These are phyloP conservation scores for Ptiloglossa arizonensis DNA, from an alignment of 1,140 invertebrate genomes.

Conservation along the genomic window DNA sequence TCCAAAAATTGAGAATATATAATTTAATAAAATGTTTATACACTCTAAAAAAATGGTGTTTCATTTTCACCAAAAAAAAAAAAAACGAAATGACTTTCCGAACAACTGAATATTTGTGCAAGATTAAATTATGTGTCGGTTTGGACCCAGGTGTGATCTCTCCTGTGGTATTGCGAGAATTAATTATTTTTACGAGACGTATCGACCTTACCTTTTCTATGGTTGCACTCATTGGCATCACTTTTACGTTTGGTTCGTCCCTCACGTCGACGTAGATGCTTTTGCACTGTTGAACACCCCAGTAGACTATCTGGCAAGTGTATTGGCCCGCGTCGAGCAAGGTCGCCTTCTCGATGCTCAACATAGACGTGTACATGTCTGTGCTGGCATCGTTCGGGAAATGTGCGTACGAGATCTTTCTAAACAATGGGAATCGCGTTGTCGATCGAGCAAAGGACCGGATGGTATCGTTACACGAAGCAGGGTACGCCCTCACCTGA, in stretches of 20 bases:
- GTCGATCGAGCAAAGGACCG: too few species aligned
- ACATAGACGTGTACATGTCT: conserved; percentile 86
- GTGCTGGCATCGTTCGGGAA: conserved; percentile 83
- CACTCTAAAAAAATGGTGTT: too few species aligned
- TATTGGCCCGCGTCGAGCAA: conserved; percentile 87
- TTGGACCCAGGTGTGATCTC: too few species aligned
- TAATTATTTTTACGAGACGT: too few species aligned
- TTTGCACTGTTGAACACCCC: conserved; percentile 88
- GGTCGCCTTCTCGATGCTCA: conserved; percentile 86
- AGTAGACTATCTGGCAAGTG: conserved; percentile 88
- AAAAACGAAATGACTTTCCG: too few species aligned
- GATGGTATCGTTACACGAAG: too few species aligned
- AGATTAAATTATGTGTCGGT: too few species aligned
- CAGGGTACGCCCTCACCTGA: conserved; percentile 82
- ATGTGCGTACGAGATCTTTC: conserved; percentile 78
- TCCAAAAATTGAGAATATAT: too few species aligned
- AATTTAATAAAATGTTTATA: too few species aligned
- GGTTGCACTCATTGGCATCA: conserved; percentile 88
- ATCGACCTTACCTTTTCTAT: conserved; percentile 84
- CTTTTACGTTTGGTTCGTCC: conserved; percentile 86
- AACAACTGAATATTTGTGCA: too few species aligned
- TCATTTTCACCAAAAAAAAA: too few species aligned
- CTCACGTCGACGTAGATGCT: conserved; percentile 86
- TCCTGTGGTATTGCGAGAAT: too few species aligned
- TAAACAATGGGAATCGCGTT: conserved; percentile 50